phyloP scores from a whole-genome alignment of 1,140 invertebrate genomes.

The Proales similis region DNA sequence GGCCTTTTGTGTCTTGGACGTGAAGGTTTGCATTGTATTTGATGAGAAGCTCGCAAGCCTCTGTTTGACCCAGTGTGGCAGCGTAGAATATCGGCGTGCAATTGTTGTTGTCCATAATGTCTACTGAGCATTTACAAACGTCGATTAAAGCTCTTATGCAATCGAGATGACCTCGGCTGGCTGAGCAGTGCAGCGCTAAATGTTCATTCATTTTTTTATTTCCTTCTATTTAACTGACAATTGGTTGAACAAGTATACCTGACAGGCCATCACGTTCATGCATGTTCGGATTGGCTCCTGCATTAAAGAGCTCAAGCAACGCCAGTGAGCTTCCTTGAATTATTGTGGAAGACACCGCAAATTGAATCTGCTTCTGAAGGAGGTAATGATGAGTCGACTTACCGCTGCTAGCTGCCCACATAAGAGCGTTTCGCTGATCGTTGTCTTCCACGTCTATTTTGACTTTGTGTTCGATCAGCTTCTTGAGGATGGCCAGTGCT shows the following conservation, averaged over 20 bases:
- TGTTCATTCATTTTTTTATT: conserved; percentile 35
- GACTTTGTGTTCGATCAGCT: conserved; percentile 70
- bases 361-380: neutral
- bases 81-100: conserved; percentile 93
- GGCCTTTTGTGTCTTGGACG: conserved; percentile 30
- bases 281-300: conserved; percentile 68
- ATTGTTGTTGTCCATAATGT: conserved; percentile 65
- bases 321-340: conserved; percentile 70
- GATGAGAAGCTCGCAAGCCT: conserved; percentile 78
- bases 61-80: conserved; percentile 84
- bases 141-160: conserved; percentile 77
- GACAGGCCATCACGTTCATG: conserved; percentile 65
- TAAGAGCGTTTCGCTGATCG: conserved; percentile 79
- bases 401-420: conserved; percentile 94
- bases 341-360: too few relatives aligned
- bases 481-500: conserved; percentile 71
- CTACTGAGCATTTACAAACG: conserved; percentile 44
- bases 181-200: conserved; percentile 82
- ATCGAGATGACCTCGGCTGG: conserved; percentile 82
- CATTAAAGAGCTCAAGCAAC: conserved; percentile 73
- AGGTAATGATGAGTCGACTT: conserved; percentile 34
- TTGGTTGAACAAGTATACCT: conserved; percentile 42
- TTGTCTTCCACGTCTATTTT: conserved; percentile 75
- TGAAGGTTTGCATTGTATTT: conserved; percentile 64
- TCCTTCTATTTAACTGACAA: neutral